A percentile compares a stretch with the other conserved stretches of the same genome.
phyloP scores from a whole-genome alignment of 2,797 vertebrate genomes.

The Gymnothorax javanicus region DNA sequence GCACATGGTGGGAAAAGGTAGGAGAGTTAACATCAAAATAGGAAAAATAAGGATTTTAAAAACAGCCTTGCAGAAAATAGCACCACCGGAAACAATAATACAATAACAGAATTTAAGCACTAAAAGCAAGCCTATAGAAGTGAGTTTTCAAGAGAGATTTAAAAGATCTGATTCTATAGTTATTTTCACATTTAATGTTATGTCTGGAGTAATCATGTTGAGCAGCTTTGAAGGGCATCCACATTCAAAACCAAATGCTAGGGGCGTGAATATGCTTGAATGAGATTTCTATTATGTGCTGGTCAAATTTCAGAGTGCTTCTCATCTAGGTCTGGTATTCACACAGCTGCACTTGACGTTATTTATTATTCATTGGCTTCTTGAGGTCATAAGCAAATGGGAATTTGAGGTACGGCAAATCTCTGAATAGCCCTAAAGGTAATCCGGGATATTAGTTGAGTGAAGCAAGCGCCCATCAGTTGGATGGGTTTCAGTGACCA shows the following conservation, averaged over 20 bases:
- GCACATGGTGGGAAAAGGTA: too few relatives aligned
- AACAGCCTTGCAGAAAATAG: too few relatives aligned
- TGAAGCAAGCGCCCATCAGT: not conserved
- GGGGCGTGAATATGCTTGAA: not conserved
- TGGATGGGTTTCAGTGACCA: not conserved
- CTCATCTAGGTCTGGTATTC: not conserved
- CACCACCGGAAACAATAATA: too few relatives aligned
- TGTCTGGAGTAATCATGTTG: too few relatives aligned
- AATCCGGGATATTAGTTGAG: not conserved
- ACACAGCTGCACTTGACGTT: not conserved
- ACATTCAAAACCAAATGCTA: not conserved
- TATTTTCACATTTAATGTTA: too few relatives aligned
- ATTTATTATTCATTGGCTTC: not conserved
- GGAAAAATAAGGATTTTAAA: too few relatives aligned
- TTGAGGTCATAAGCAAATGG: not conserved
- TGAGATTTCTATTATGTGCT: not conserved
- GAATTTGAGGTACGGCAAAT: not conserved
- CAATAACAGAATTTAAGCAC: too few relatives aligned
- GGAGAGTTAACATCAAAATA: too few relatives aligned
- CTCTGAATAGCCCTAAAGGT: slow-evolving; percentile 4
- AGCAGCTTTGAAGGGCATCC: too few relatives aligned
- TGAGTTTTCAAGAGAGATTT: too few relatives aligned
- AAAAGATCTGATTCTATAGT: too few relatives aligned
- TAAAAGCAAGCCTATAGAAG: too few relatives aligned
- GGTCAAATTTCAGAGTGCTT: not conserved